Percentiles rank a stretch among this genome's conserved stretches.
phyloP scores from a whole-genome alignment of 2,113 vertebrate species.

The Paramisgurnus dabryanus region DNA sequence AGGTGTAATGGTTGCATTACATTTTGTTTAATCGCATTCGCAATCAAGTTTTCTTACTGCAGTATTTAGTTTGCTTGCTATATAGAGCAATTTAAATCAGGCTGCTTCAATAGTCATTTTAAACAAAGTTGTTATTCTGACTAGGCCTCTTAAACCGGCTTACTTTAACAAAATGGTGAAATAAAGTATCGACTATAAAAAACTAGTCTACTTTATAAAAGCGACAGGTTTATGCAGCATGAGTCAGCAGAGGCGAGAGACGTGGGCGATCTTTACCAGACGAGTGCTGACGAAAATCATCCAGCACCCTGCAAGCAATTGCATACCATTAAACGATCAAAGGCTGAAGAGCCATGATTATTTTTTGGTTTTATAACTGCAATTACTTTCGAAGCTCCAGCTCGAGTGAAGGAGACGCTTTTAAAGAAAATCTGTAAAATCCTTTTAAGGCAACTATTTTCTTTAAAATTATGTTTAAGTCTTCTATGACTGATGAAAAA shows the following conservation, averaged over 20 bases:
- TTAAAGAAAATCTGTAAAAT: background rate
- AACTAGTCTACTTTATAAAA: constrained; percentile 4
- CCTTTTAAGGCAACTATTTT: no score
- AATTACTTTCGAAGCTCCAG: background rate
- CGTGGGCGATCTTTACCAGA: background rate
- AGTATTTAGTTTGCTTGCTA: background rate
- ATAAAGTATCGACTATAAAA: background rate
- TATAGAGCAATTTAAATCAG: background rate
- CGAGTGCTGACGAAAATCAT: constrained; percentile 12
- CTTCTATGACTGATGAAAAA: no score
- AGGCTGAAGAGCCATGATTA: background rate
- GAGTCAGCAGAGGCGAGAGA: constrained; percentile 14
- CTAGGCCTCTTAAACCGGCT: background rate
- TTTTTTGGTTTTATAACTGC: constrained; percentile 18
- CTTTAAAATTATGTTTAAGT: no score
- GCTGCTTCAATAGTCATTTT: background rate
- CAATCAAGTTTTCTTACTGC: no score
- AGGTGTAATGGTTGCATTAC: no score
- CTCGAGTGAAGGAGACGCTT: background rate
- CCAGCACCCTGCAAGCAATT: constrained; percentile 12
- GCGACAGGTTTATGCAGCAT: background rate
- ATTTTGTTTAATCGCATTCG: background rate
- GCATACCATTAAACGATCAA: constrained; percentile 11
- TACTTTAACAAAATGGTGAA: background rate
- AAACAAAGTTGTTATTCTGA: background rate